Evolutionary conservation across 2,888 invertebrate species (phyloP).

Genomic region (Leptopilina drosophilae): DNA sequence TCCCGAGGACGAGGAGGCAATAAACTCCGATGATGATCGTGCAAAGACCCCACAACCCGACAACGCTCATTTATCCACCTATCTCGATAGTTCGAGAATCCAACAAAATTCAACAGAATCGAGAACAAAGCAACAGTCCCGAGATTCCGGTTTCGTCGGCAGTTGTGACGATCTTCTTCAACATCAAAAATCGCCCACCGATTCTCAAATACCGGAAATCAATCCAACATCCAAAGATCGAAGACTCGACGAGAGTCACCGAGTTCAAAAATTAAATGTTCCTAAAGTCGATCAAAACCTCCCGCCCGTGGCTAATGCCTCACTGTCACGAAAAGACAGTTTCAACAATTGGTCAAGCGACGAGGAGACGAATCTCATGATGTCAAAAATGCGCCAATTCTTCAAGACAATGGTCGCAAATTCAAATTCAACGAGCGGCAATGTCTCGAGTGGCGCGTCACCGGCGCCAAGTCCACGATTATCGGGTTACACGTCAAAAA

Average conservation of each 20-base stretch:
- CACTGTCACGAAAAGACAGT: slow-evolving; percentile 89
- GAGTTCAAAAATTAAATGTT: slow-evolving; percentile 48
- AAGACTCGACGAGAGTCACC: slow-evolving; percentile 43
- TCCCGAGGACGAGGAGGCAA: slow-evolving; percentile 78
- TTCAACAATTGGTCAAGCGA: slow-evolving; percentile 97
- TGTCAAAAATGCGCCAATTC: slow-evolving; percentile 95
- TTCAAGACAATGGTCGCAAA: slow-evolving; percentile 93
- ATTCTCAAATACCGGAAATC: slow-evolving; percentile 50
- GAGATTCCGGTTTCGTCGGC: slow-evolving; percentile 93
- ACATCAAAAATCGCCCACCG: slow-evolving; percentile 77
- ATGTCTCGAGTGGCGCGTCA: slow-evolving; percentile 69
- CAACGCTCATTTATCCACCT: slow-evolving; percentile 42
- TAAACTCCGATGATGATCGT: slow-evolving; percentile 80
- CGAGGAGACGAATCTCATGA: slow-evolving; percentile 96
- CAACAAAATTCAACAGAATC: slow-evolving; percentile 63
- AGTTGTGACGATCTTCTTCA: slow-evolving; percentile 91
- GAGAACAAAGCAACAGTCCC: slow-evolving; percentile 88
- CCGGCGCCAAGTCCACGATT: slow-evolving; percentile 79
- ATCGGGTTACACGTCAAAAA: slow-evolving; percentile 65
- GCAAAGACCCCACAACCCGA: slow-evolving; percentile 85
- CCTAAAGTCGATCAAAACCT: slow-evolving; percentile 50
- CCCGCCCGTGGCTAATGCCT: slow-evolving; percentile 70
- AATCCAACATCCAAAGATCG: slow-evolving; percentile 44
- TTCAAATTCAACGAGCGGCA: slow-evolving; percentile 75
- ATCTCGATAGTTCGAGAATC: slow-evolving; percentile 60